Base-by-base conservation (phyloP, 2,113 vertebrate species). In the Onychostruthus taczanowskii region DNA sequence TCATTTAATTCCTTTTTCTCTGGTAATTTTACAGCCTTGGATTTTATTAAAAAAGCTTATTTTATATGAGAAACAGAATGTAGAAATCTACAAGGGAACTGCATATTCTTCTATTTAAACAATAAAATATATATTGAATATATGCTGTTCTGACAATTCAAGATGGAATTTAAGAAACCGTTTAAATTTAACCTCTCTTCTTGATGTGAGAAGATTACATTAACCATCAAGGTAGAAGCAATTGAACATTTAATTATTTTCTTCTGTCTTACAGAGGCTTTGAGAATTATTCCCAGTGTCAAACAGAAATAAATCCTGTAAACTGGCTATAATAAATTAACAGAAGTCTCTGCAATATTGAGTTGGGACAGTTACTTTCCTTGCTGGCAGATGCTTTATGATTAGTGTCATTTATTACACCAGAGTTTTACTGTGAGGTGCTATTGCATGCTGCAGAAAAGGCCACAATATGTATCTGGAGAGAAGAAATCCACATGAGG, bases 251-350 rank as follows among this genome's bases (percentile, higher is more conserved):
- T 93, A 91, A 73, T 89, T 73, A 8, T 61, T 94, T 92, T 84
- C n/a, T 68, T 95, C 35, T 89, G 20, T 13, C 85, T 89, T 94
- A 87, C 31, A 89, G 17, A 44, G 20, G 28, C 31, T 91, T 89
- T 49, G 37, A 89, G 61, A 74, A 80, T 75, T 91, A 31, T 76
- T 87, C 46, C 28, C 39, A 64, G 31, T 64, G 49, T 64, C 74
- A 91, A 92, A 87, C 28, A 78, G 79, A 93, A 91, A 75, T 89
- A 96, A 94, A 90, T 90, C 62, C 73, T 39, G 15, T 59, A 72
- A 92, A 80, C 35, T 78, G 50, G 44, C 59, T 70, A 4, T 67
- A 89, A 74, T 72, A 81, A 94, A 78, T 44, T 47, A 89, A 44
- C 50, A 79, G 59, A 49, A 78, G 16, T 76, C 80, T 84, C 61